phyloP scores from a whole-genome alignment of 2,797 vertebrate genomes.

The Trachurus trachurus region DNA sequence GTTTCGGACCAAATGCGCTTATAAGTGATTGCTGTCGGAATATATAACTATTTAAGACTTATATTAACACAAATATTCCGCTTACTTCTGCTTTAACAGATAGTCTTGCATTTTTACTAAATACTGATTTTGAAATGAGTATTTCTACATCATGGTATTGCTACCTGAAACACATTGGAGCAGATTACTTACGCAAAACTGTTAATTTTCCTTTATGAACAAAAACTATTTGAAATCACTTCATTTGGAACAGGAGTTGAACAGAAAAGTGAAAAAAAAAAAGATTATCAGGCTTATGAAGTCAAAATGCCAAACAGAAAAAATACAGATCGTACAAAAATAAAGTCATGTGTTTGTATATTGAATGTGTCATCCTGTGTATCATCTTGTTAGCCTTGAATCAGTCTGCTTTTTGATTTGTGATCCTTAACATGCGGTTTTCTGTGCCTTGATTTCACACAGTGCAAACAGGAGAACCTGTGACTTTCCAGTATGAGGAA shows the following conservation, averaged over 20 bases:
- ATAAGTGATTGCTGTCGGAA: no score
- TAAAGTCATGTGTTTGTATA: no score
- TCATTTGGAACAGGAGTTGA: background rate
- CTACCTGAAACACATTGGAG: background rate
- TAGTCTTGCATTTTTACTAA: background rate
- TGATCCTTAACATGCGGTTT: background rate
- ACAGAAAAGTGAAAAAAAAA: background rate
- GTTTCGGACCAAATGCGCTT: no score
- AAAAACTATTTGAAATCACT: conserved; percentile 5
- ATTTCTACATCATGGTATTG: background rate
- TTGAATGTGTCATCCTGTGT: no score
- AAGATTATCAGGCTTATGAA: background rate
- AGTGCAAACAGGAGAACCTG: conserved; percentile 14
- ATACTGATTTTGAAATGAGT: background rate
- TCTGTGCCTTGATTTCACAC: background rate
- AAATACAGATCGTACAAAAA: background rate
- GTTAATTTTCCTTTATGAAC: background rate
- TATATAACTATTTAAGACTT: no score
- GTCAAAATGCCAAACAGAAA: no score
- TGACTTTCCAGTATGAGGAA: conserved; percentile 64
- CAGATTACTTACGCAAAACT: background rate
- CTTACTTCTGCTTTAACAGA: no score
- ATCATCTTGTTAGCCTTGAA: no score
- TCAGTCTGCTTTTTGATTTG: background rate
- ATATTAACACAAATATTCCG: no score